Conservation (phyloP, 1,140 invertebrate species). For the Theocolax elegans region DNA sequence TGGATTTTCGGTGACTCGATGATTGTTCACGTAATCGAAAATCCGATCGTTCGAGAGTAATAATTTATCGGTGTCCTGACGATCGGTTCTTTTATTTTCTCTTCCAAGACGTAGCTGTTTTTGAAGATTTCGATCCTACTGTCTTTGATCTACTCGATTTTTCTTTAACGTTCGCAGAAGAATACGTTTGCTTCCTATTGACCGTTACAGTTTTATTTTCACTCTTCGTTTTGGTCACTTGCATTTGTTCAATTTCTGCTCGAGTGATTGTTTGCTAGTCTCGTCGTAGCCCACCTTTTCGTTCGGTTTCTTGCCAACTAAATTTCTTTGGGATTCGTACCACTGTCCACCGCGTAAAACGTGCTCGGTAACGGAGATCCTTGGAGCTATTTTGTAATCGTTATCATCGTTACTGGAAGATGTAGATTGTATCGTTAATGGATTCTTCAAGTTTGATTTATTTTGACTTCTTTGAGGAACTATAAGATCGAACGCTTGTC, state of each 20-base stretch:
- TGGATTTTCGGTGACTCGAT: too few relatives aligned
- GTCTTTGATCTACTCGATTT: background rate
- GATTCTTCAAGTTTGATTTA: too few relatives aligned
- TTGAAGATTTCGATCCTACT: background rate
- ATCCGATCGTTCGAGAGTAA: constrained; percentile 49
- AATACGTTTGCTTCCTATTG: too few relatives aligned
- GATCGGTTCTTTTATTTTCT: constrained; percentile 11
- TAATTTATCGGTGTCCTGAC: constrained; percentile 49
- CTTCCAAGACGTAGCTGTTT: too few relatives aligned
- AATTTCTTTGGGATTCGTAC: background rate
- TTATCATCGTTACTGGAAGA: background rate
- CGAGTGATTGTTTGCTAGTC: background rate
- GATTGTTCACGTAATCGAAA: constrained; percentile 46
- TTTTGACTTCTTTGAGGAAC: too few relatives aligned
- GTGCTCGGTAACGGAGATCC: background rate
- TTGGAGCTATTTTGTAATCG: background rate
- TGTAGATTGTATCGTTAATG: too few relatives aligned
- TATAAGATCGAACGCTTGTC: constrained; percentile 43
- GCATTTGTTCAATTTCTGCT: too few relatives aligned
- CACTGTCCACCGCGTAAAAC: background rate
- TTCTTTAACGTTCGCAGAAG: background rate
- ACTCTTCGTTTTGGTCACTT: background rate
- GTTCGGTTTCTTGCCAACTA: background rate
- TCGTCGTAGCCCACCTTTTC: background rate
- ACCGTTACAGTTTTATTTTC: too few relatives aligned